These are phyloP conservation scores for Leucophenga varia DNA, from an alignment of 1,140 invertebrate species.

Conservation along the genomic window DNA sequence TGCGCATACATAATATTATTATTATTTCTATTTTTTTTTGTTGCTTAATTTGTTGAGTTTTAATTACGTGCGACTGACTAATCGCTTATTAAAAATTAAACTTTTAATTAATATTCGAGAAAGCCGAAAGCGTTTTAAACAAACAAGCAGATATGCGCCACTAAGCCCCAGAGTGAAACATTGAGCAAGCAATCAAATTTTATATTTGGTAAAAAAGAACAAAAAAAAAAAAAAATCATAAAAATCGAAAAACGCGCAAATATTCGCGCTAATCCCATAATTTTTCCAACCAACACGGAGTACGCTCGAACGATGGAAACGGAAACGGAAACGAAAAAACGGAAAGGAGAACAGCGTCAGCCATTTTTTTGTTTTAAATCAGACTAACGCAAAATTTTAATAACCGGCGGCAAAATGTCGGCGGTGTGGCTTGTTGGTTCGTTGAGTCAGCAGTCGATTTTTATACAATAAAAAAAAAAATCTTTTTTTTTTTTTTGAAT, in stretches of 20 bases:
- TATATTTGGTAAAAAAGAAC: slow-evolving; percentile 4
- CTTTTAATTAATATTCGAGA: slow-evolving; percentile 53
- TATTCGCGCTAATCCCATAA: slow-evolving; percentile 43
- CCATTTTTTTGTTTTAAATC: slow-evolving; percentile 36
- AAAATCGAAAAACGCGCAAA: slow-evolving; percentile 22
- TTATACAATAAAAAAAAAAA: no score
- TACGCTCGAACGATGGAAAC: no score
- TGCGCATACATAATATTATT: neutral
- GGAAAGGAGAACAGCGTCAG: no score
- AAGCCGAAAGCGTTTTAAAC: no score
- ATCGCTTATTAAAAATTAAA: slow-evolving; percentile 39
- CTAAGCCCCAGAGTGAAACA: no score
- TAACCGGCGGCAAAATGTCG: slow-evolving; percentile 29
- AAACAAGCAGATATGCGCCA: no score
- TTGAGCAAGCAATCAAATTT: no score
- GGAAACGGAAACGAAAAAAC: no score
- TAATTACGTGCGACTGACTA: no score
- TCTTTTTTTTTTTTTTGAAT: no score
- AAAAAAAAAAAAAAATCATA: slow-evolving; percentile 6
- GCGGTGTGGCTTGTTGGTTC: neutral
- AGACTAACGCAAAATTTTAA: slow-evolving; percentile 48
- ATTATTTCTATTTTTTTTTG: slow-evolving; percentile 15
- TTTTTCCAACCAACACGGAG: slow-evolving; percentile 44
- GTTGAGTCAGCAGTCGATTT: neutral
- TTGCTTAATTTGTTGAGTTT: neutral